A percentile compares a stretch with the other conserved stretches of the same genome.
phyloP scores from a whole-genome alignment of 2,888 invertebrate genomes.

The Mythimna albipuncta region DNA sequence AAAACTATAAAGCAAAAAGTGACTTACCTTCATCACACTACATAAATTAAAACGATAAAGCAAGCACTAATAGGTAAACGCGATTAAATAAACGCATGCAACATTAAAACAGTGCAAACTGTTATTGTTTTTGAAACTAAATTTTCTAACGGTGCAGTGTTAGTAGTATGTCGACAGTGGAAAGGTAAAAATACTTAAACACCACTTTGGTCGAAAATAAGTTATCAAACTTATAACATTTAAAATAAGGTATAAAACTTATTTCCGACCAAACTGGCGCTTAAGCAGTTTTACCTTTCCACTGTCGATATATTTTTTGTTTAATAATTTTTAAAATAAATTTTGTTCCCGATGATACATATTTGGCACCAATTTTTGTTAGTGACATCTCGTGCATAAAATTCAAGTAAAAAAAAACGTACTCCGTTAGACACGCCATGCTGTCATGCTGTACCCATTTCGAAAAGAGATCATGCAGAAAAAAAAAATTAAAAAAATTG shows the following conservation, averaged over 20 bases:
- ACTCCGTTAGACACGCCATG: background rate
- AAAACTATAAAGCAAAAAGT: background rate
- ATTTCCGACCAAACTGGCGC: no score
- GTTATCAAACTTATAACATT: no score
- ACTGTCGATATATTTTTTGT: background rate
- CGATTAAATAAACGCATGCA: slow-evolving; percentile 2
- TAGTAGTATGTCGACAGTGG: no score
- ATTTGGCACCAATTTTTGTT: background rate
- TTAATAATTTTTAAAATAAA: background rate
- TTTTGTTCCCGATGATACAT: background rate
- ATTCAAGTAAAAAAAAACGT: background rate
- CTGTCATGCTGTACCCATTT: background rate
- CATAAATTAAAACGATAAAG: slow-evolving; percentile 16
- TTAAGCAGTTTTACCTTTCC: no score
- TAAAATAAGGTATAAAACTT: no score
- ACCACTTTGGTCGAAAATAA: no score
- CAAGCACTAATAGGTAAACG: slow-evolving; percentile 9
- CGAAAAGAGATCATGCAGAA: background rate
- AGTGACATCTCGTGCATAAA: slow-evolving; percentile 2
- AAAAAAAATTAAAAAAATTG: background rate
- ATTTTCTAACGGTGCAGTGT: background rate
- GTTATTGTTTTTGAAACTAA: background rate
- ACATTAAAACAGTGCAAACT: slow-evolving; percentile 12
- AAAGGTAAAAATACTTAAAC: no score
- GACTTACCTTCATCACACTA: slow-evolving; percentile 43